These are phyloP conservation scores for Hyperoplus lanceolatus DNA, from an alignment of 2,797 vertebrate genomes.

Conservation along the genomic window DNA sequence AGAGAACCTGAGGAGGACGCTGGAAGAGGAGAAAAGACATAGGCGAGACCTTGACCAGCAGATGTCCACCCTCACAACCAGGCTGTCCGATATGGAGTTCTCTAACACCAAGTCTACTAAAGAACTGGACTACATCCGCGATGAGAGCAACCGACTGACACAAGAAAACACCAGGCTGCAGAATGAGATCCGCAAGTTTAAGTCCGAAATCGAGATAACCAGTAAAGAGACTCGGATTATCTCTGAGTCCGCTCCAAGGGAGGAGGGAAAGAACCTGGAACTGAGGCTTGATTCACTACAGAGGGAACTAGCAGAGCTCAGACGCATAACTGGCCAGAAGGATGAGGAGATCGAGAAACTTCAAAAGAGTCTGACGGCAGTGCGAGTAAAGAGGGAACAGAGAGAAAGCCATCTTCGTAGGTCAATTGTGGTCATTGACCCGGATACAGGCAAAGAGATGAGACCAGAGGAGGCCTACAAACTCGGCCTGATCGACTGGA, in stretches of 20 bases:
- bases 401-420: constrained; percentile 95
- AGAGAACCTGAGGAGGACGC: constrained; percentile 88
- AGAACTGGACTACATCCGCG: constrained; percentile 92
- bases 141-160: constrained; percentile 92
- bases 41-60: constrained; percentile 91
- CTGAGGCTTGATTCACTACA: constrained; percentile 90
- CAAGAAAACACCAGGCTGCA: constrained; percentile 94
- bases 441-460: constrained; percentile 95
- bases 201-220: constrained; percentile 94
- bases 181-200: constrained; percentile 92
- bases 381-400: constrained; percentile 93
- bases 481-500: constrained; percentile 96
- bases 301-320: constrained; percentile 91
- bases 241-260: constrained; percentile 84
- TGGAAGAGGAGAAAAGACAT: constrained; percentile 92
- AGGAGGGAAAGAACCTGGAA: constrained; percentile 88
- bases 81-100: constrained; percentile 93
- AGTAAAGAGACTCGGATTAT: constrained; percentile 91
- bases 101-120: constrained; percentile 94
- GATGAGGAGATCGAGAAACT: constrained; percentile 92
- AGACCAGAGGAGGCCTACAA: constrained; percentile 94
- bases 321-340: constrained; percentile 89
- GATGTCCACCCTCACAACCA: constrained; percentile 85
- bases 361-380: constrained; percentile 89
- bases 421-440: constrained; percentile 97